Conservation (phyloP, 2,797 vertebrate genomes). For the Sebastes reedi region DNA sequence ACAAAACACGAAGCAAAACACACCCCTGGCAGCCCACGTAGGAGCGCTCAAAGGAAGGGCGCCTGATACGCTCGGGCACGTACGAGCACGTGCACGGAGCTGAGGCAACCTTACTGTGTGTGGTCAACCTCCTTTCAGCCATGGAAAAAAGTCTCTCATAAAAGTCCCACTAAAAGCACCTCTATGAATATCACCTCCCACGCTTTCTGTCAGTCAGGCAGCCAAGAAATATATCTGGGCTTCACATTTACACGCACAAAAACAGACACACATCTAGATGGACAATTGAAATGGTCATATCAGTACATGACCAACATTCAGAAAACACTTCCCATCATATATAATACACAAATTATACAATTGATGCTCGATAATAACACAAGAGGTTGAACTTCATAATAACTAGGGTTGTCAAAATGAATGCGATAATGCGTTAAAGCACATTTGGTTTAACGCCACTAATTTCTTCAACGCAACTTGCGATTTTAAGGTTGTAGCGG, state of each 20-base stretch:
- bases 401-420: too few species aligned
- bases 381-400: background rate
- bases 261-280: conserved; percentile 18
- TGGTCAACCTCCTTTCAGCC: conserved; percentile 81
- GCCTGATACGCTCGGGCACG: conserved; percentile 44
- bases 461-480: too few species aligned
- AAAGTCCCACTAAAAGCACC: conserved; percentile 84
- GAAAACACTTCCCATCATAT: background rate
- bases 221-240: conserved; percentile 76
- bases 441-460: too few species aligned
- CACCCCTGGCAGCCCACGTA: conserved; percentile 76
- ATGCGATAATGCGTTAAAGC: too few species aligned
- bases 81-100: conserved; percentile 27
- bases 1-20: conserved; percentile 82
- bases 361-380: background rate
- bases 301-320: background rate
- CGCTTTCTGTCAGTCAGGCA: conserved; percentile 73
- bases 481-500: too few species aligned
- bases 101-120: conserved; percentile 74
- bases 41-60: conserved; percentile 71
- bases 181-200: conserved; percentile 84
- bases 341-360: background rate
- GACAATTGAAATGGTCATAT: background rate
- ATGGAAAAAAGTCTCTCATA: conserved; percentile 85
- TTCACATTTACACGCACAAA: conserved; percentile 59